phyloP scores from a whole-genome alignment of 2,888 invertebrate genomes.

The Dexiosoma caninum region DNA sequence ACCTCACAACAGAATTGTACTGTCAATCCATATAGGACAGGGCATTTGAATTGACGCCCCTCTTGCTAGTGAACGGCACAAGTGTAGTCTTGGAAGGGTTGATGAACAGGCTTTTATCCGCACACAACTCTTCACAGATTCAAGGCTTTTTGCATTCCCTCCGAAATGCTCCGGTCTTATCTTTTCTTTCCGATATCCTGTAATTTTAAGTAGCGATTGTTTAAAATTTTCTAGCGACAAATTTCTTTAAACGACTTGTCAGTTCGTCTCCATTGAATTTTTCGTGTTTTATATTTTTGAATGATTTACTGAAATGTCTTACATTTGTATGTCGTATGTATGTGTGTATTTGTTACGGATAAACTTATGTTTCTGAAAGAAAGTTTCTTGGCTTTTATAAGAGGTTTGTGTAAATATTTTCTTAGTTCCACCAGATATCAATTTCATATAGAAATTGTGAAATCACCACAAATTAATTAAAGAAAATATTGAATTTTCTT shows the following conservation, averaged over 20 bases:
- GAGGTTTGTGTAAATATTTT: not conserved
- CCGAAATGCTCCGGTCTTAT: no score
- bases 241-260: not conserved
- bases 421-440: conserved; percentile 71
- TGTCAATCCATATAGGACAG: no score
- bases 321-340: no score
- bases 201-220: no score
- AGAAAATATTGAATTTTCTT: not conserved
- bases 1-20: no score
- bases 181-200: no score
- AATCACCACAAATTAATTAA: conserved; percentile 45
- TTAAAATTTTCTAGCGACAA: not conserved
- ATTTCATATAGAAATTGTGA: conserved; percentile 75
- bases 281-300: not conserved
- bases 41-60: no score
- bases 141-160: no score
- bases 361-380: not conserved
- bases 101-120: no score
- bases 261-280: not conserved
- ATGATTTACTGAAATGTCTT: conserved; percentile 48
- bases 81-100: no score
- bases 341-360: conserved; percentile 12
- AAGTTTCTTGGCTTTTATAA: not conserved
- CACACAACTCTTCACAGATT: no score
- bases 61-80: no score